Evolutionary conservation across 2,888 invertebrate species (phyloP).

Genomic region (Morpho helenor): DNA sequence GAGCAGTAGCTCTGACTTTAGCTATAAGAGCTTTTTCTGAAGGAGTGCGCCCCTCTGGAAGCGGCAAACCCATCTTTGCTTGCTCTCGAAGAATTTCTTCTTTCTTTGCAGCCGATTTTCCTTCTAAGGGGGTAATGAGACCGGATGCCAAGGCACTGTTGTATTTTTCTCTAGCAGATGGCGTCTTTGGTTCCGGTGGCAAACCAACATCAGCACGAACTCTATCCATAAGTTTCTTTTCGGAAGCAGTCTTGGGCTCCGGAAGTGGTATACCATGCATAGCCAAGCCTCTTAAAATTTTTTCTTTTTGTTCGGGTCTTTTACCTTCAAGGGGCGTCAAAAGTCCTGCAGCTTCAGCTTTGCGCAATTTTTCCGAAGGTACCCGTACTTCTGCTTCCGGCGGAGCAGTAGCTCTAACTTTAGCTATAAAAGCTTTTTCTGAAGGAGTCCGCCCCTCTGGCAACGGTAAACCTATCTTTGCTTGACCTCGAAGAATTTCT

Average conservation of each 20-base stretch:
- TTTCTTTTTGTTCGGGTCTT: slow-evolving; percentile 29
- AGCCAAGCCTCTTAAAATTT: slow-evolving; percentile 23
- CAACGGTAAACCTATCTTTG: slow-evolving; percentile 15
- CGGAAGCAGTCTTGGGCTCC: slow-evolving; percentile 30
- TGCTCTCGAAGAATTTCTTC: slow-evolving; percentile 24
- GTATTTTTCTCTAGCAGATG: slow-evolving; percentile 33
- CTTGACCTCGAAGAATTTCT: slow-evolving; percentile 18
- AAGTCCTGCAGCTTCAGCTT: slow-evolving; percentile 26
- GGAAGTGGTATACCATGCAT: slow-evolving; percentile 29
- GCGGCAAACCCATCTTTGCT: slow-evolving; percentile 29
- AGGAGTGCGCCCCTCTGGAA: slow-evolving; percentile 38
- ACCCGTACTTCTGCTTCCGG: slow-evolving; percentile 6
- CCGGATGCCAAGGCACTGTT: slow-evolving; percentile 25
- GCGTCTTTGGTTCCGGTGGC: slow-evolving; percentile 32
- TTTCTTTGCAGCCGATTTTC: slow-evolving; percentile 33
- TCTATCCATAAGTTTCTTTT: slow-evolving; percentile 29
- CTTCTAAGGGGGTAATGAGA: slow-evolving; percentile 38
- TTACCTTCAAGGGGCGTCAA: slow-evolving; percentile 30
- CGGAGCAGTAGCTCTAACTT: slow-evolving; percentile 9
- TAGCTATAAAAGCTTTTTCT: slow-evolving; percentile 20
- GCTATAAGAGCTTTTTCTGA: slow-evolving; percentile 38
- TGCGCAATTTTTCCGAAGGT: slow-evolving; percentile 24
- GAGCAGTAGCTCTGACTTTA: slow-evolving; percentile 24
- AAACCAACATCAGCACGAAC: slow-evolving; percentile 29
- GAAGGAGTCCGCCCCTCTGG: slow-evolving; percentile 20